Base-by-base conservation (phyloP, 2,888 invertebrate species). In the Maniola hyperantus region DNA sequence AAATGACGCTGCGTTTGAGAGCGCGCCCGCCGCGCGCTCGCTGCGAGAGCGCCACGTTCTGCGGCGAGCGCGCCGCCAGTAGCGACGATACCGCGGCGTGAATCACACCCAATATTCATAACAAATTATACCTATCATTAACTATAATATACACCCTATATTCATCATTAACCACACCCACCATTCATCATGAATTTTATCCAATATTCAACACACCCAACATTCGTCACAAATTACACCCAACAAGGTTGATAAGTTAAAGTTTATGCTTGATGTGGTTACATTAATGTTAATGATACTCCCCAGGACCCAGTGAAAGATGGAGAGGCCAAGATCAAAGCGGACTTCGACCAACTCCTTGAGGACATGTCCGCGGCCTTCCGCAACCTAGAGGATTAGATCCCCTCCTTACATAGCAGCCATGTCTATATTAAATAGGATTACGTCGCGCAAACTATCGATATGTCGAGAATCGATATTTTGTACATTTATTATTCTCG, bases 361-460 rank as follows among this genome's bases (percentile, higher is more conserved):
- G 99, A 99, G 90, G 98, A 98, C 86, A 98, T 99, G 94, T 97
- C 98, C 79, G 97, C 97, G 84, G 97, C 98, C 78, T 99, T 99
- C 95, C 96, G 99, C 89, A 99, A 99, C 94, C 94, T 99, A 83
- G 99, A 99, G 94, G 99, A 99, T 91, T 98, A 97, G 61, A 59
- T 13, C n/a, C 53, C 33, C 26, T 26, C 15, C 20, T 4, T 18
- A n/a, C 34, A 15, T 13, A 55, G 18, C 55, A 48, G 58, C 64
- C 50, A 64, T 36, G 42, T 46, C 63, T 55, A 62, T 54, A 15
- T 7, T 34, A 46, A 18, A 18, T 57, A 63, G 54, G 55, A 44
- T 55, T 51, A 63, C 39, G 26, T 33, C 46, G 33, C 54, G 15
- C 54, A 34, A 63, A 63, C 26, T 64, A 67, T 69, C 72, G 73